A percentile compares a stretch with the other conserved stretches of the same genome.
These are phyloP conservation scores for Eumaeus atala DNA, from an alignment of 1,140 invertebrate species.

Conservation along the genomic window DNA sequence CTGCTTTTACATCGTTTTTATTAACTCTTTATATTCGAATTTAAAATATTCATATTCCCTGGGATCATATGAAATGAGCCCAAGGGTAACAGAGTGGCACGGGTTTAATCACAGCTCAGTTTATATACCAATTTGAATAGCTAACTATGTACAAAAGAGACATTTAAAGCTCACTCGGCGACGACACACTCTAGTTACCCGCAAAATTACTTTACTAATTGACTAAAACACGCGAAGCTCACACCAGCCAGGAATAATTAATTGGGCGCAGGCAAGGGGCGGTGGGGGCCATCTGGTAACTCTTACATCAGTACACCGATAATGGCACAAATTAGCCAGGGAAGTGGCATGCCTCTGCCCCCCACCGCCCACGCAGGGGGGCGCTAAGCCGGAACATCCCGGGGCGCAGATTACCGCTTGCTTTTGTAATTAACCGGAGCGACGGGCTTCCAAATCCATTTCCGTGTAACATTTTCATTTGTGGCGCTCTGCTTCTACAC, in stretches of 20 bases:
- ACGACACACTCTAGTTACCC: conserved; percentile 68
- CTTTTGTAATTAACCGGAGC: conserved; percentile 74
- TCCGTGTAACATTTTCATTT: conserved; percentile 74
- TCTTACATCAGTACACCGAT: conserved; percentile 74
- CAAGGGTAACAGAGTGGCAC: too few species aligned
- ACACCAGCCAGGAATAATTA: conserved; percentile 72
- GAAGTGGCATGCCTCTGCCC: conserved; percentile 52
- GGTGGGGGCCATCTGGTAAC: conserved; percentile 57
- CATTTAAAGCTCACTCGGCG: conserved; percentile 24
- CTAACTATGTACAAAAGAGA: conserved; percentile 14
- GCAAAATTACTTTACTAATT: conserved; percentile 74
- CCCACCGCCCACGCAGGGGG: conserved; percentile 40
- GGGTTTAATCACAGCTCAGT: background rate
- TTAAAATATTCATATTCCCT: too few species aligned
- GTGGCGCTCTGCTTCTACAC: conserved; percentile 51
- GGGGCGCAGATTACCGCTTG: conserved; percentile 73
- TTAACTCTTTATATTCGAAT: too few species aligned
- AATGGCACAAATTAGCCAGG: conserved; percentile 72
- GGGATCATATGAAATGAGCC: too few species aligned
- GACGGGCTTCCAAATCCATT: conserved; percentile 72
- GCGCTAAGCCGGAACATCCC: conserved; percentile 71
- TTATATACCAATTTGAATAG: conserved; percentile 8
- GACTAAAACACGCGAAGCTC: conserved; percentile 73
- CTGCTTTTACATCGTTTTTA: too few species aligned
- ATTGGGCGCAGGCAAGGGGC: conserved; percentile 55